Percentiles rank a stretch among this genome's conserved stretches.
Evolutionary conservation across 2,888 invertebrate genomes (phyloP).

Genomic region (Callosobruchus maculatus): DNA sequence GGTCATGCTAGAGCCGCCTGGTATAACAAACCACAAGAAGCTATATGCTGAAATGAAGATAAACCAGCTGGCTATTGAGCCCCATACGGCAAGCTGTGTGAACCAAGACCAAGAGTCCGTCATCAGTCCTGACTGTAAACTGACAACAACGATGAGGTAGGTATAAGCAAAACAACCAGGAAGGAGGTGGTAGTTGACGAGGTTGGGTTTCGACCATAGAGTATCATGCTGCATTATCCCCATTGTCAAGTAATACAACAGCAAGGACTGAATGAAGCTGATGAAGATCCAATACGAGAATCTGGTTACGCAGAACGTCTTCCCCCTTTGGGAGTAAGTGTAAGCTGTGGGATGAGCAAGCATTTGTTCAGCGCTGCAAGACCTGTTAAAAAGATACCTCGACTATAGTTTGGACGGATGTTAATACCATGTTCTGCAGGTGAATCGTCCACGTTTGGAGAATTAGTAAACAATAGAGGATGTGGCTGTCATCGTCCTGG

Average conservation of each 20-base stretch:
- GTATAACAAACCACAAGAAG: constrained; percentile 41
- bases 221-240: constrained; percentile 55
- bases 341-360: constrained; percentile 65
- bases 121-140: constrained; percentile 92
- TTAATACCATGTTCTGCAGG: constrained; percentile 95
- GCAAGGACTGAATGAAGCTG: constrained; percentile 87
- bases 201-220: background rate
- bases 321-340: constrained; percentile 67
- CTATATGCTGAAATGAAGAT: constrained; percentile 84
- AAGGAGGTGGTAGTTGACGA: background rate
- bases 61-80: constrained; percentile 92
- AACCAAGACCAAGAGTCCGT: constrained; percentile 94
- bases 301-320: constrained; percentile 80
- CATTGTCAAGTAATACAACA: constrained; percentile 91
- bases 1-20: background rate
- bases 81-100: constrained; percentile 94
- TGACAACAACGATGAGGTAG: constrained; percentile 88
- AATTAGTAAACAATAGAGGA: no score
- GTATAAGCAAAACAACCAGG: background rate
- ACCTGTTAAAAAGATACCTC: constrained; percentile 96
- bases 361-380: constrained; percentile 88
- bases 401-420: constrained; percentile 94
- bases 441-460: constrained; percentile 89
- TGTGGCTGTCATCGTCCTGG: no score
- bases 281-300: constrained; percentile 98